phyloP scores from a whole-genome alignment of 2,797 vertebrate genomes.

The Eleutherodactylus coqui region DNA sequence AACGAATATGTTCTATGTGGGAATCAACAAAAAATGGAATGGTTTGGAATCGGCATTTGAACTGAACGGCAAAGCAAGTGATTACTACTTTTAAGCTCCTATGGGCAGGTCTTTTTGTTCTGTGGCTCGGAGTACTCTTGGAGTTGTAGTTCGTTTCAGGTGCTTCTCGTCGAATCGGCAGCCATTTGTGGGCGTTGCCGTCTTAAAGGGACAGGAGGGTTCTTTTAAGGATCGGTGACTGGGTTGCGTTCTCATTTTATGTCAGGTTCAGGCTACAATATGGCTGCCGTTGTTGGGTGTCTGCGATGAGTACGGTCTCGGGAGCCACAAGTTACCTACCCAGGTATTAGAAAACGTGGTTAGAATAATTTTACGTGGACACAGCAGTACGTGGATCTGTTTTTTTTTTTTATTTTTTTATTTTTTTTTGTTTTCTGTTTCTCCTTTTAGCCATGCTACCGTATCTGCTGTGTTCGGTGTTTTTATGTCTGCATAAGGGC shows the following conservation, averaged over 20 bases:
- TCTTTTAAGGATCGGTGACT: neutral
- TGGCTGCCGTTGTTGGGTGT: neutral
- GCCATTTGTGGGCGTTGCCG: neutral
- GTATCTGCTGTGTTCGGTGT: slow-evolving; percentile 76
- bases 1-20: slow-evolving; percentile 73
- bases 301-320: neutral
- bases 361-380: slow-evolving; percentile 69
- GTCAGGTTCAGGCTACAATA: neutral
- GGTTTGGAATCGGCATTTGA: slow-evolving; percentile 77
- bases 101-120: slow-evolving; percentile 13
- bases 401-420: neutral
- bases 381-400: slow-evolving; percentile 49
- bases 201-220: neutral
- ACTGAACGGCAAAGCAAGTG: slow-evolving; percentile 75
- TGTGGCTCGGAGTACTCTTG: slow-evolving; percentile 19
- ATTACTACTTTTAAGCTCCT: slow-evolving; percentile 55
- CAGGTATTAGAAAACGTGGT: slow-evolving; percentile 74
- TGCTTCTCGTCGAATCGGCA: neutral
- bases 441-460: slow-evolving; percentile 65
- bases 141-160: slow-evolving; percentile 18
- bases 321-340: neutral
- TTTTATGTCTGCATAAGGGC: slow-evolving; percentile 73
- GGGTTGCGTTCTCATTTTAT: neutral
- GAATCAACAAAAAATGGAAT: slow-evolving; percentile 75
- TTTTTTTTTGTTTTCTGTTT: too few relatives aligned